phyloP scores from a whole-genome alignment of 1,140 invertebrate species.

The Amphibalanus amphitrite region DNA sequence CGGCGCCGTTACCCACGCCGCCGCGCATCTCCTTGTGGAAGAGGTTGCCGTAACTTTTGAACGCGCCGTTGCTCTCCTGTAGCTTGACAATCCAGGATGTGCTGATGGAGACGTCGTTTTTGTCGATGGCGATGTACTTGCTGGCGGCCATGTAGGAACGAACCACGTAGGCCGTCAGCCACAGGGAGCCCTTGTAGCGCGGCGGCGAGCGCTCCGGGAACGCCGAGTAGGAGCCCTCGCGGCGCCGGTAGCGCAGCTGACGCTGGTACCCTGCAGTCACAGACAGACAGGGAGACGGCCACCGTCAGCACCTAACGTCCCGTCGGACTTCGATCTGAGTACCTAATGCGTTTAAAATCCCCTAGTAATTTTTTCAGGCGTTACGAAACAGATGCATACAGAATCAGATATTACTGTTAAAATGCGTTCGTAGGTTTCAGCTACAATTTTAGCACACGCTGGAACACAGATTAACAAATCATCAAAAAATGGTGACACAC shows the following conservation, averaged over 20 bases:
- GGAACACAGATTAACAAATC: too few relatives aligned
- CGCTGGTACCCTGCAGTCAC: conserved; percentile 43
- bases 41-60: conserved; percentile 9
- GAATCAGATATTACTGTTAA: too few relatives aligned
- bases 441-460: too few relatives aligned
- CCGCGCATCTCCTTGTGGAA: conserved; percentile 10
- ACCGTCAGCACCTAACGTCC: too few relatives aligned
- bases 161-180: conserved; percentile 62
- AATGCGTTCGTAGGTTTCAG: too few relatives aligned
- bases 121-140: conserved; percentile 43
- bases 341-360: too few relatives aligned
- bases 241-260: conserved; percentile 49
- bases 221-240: conserved; percentile 61
- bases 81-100: conserved; percentile 28
- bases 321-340: too few relatives aligned
- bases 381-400: too few relatives aligned
- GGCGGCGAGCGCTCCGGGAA: conserved; percentile 41
- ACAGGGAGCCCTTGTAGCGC: conserved; percentile 43
- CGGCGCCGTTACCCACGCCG: not conserved
- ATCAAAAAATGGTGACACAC: too few relatives aligned
- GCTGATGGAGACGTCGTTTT: conserved; percentile 24
- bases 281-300: too few relatives aligned
- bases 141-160: conserved; percentile 47
- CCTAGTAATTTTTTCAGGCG: too few relatives aligned
- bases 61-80: conserved; percentile 7